These are phyloP conservation scores for Nylanderia fulva DNA, from an alignment of 1,140 invertebrate genomes.

Conservation along the genomic window DNA sequence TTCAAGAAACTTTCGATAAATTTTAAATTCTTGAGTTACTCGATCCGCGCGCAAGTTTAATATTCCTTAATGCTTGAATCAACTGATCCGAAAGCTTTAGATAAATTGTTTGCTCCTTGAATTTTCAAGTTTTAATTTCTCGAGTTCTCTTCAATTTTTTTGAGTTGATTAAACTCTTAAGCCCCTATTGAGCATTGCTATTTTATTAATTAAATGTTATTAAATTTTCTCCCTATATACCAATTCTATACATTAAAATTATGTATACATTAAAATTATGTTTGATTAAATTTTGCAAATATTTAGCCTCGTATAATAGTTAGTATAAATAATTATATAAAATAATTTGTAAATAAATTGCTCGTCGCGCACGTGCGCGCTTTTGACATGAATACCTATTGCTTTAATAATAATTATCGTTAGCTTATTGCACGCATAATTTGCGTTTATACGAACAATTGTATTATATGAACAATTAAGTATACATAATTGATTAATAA, in stretches of 20 bases:
- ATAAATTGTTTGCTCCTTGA: background rate
- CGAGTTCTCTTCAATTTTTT: background rate
- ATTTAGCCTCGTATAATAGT: background rate
- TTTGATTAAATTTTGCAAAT: slow-evolving; percentile 9
- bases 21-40: background rate
- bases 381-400: slow-evolving; percentile 22
- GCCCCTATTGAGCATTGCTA: background rate
- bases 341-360: slow-evolving; percentile 32
- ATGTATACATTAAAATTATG: background rate
- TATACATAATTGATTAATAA: slow-evolving; percentile 45
- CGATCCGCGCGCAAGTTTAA: background rate
- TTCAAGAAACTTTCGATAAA: background rate
- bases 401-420: slow-evolving; percentile 41
- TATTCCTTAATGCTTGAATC: background rate
- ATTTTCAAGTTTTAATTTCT: background rate
- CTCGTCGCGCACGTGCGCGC: background rate
- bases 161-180: background rate
- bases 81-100: background rate
- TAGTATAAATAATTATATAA: background rate
- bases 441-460: slow-evolving; percentile 40
- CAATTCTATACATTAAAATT: background rate
- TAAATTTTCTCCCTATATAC: background rate
- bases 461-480: slow-evolving; percentile 30
- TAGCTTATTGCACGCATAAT: slow-evolving; percentile 15
- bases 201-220: slow-evolving; percentile 5